Conservation (phyloP, 2,888 invertebrate genomes). For the Lucinisca nassula region DNA sequence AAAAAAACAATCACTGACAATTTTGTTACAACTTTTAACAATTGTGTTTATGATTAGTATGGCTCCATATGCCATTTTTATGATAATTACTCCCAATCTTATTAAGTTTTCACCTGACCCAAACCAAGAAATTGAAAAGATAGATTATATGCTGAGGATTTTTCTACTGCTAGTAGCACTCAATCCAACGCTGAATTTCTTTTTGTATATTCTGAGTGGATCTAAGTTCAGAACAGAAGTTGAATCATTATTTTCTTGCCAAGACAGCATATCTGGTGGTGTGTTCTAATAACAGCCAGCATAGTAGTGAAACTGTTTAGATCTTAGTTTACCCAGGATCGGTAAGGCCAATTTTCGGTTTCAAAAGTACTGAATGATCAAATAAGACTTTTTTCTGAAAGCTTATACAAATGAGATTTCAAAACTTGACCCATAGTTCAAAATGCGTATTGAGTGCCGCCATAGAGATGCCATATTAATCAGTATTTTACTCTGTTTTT, state of each 20-base stretch:
- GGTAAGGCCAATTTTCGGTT: too few relatives aligned
- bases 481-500: too few relatives aligned
- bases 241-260: neutral
- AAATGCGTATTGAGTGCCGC: too few relatives aligned
- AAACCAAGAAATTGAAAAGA: neutral
- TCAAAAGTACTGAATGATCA: too few relatives aligned
- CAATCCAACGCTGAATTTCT: neutral
- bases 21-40: neutral
- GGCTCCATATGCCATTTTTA: slow-evolving; percentile 67
- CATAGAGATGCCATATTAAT: too few relatives aligned
- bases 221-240: neutral
- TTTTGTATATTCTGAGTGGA: neutral
- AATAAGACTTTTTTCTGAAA: too few relatives aligned
- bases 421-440: too few relatives aligned
- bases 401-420: too few relatives aligned
- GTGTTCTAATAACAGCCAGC: too few relatives aligned
- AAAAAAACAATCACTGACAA: neutral
- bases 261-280: too few relatives aligned
- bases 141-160: neutral
- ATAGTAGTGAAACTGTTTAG: too few relatives aligned
- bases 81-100: slow-evolving; percentile 55
- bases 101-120: neutral
- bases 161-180: neutral
- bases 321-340: too few relatives aligned
- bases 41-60: slow-evolving; percentile 62